Base-by-base conservation (phyloP, 2,113 vertebrate genomes). In the Sebastes schlegelii region DNA sequence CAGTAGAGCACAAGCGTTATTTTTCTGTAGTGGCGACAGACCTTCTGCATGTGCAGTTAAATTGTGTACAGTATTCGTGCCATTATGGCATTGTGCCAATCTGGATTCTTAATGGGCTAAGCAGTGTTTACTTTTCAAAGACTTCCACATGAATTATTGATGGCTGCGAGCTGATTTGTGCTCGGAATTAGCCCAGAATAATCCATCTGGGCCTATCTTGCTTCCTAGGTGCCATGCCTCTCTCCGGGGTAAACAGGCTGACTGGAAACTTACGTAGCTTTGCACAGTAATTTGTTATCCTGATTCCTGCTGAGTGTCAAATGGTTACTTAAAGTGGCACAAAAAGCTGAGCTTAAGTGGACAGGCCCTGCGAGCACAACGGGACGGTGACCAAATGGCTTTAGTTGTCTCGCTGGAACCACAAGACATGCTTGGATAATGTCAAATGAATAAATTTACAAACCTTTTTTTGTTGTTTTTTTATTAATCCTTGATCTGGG, bases 101-200 rank as follows among this genome's bases (percentile, higher is more conserved):
- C 79, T 78, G 76, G 73, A 70, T 83, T 87, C 79, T 66, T 94
- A 92, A 93, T 91, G 91, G 92, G 79, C 87, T 90, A 84, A 91
- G 80, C 68, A 77, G 75, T 92, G 88, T 93, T 94, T 94, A 92
- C 94, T 92, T 89, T 92, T 88, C 87, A 91, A 92, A 92, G 88
- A 83, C 84, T 92, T 87, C 54, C 83, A 81, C 90, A 91, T 95
- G 88, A 94, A 95, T 94, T 94, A 94, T 94, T 93, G 88, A 95
- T 94, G 88, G 68, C 23, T 81, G 81, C 6, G 43, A 80, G 84
- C 74, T 81, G 89, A 90, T 90, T 92, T 91, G 83, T 88, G 89
- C 84, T 82, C 75, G 77, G 86, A 92, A 93, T 94, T 92, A 84
- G 78, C 66, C 77, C 46, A 6, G 79, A 88, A 86, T 90, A 91